Conservation (phyloP, 2,113 vertebrate species). For the Oreochromis niloticus region DNA sequence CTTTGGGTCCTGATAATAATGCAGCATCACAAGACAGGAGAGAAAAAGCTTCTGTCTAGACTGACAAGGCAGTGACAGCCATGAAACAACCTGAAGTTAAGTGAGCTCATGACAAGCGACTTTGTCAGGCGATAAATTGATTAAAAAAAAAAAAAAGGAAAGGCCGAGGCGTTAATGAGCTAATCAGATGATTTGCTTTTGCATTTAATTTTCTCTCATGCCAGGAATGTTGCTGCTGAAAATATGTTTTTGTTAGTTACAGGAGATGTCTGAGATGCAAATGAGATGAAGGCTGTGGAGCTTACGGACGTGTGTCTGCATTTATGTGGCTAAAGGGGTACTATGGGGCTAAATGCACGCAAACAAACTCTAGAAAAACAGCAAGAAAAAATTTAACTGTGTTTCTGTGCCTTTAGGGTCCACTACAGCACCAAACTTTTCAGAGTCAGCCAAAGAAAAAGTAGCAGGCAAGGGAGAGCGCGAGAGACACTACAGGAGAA, state of each 20-base stretch:
- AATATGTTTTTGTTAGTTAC: not conserved
- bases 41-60: not conserved
- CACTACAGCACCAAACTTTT: conserved; percentile 15
- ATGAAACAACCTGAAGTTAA: not conserved
- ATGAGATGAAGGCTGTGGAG: not conserved
- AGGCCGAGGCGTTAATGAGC: not conserved
- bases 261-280: not conserved
- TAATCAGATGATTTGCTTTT: not conserved
- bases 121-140: not conserved
- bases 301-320: not conserved
- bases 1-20: not conserved
- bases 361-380: not conserved
- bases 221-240: not conserved
- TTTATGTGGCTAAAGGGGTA: not conserved
- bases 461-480: not conserved
- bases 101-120: not conserved
- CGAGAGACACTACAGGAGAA: not conserved
- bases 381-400: not conserved
- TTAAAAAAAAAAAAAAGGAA: not conserved
- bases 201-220: not conserved
- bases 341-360: not conserved
- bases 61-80: not conserved
- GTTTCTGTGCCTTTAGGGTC: not conserved
- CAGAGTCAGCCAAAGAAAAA: conserved; percentile 8
- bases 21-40: not conserved